Evolutionary conservation across 2,113 vertebrate genomes (phyloP), one percentile per base, ranked within the genome.

Genomic region (Andinoacara biseriatus): DNA sequence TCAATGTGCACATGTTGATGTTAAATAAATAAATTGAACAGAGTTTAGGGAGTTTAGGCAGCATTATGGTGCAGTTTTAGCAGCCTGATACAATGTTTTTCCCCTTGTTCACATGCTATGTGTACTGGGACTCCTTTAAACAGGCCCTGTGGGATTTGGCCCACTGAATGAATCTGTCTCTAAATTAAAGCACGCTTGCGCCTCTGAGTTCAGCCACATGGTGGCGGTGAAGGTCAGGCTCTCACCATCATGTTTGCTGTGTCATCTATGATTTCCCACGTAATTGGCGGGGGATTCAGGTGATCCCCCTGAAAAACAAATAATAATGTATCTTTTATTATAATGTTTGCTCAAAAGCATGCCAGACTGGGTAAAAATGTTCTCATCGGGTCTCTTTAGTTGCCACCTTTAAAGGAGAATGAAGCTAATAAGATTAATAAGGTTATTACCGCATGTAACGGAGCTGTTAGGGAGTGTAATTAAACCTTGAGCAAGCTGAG

Each of bases 181-280:
- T 14, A 26, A 4, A 49, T 78, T 78, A 74, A 81, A 77, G 80
- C 20, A 56, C 29, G 38, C 76, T 81, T 76, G 52, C n/a, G 29
- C 22, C 67, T 11, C 11, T 17, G 46, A 2, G 40, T 29, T 33
- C 2, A 43, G 35, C 87, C 91, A 86, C 83, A 81, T 0, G 88
- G 65, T 88, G 91, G 85, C 74, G 56, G 46, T 60, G 9, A 78
- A 86, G 58, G 58, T 61, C 61, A 63, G 24, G 22, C 7, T 13
- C 9, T 74, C n/a, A 72, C 57, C 62, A 40, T 69, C 35, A 43
- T 9, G 60, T 88, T 80, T 91, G 92, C 87, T 89, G 89, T 86
- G 87, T 92, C 87, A 93, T 84, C 63, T 78, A 63, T 74, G 78
- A 91, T 69, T 81, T 17, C 11, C 52, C 35, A 82, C 62, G 63